Conservation (phyloP, 1,140 invertebrate genomes). For the Camponotus vicinus region DNA sequence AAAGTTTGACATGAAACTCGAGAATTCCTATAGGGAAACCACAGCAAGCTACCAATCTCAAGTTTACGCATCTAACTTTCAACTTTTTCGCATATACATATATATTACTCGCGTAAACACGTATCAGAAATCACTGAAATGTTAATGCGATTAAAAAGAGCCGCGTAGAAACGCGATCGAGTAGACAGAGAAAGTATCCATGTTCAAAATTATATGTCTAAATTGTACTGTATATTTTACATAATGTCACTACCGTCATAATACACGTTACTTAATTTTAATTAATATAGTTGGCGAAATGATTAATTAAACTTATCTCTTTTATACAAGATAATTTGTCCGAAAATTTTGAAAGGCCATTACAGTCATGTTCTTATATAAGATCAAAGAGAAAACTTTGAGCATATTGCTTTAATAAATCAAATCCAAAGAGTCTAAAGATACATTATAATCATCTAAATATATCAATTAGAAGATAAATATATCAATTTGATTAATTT, state of each 20-base stretch:
- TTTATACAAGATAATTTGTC: neutral
- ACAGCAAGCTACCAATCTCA: constrained; percentile 72
- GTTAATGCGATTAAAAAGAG: constrained; percentile 22
- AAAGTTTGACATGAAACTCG: constrained; percentile 70
- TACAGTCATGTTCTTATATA: neutral
- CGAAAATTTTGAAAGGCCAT: neutral
- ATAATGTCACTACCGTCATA: neutral
- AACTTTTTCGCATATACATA: constrained; percentile 61
- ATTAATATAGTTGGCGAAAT: neutral
- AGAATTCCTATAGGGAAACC: constrained; percentile 68
- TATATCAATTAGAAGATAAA: too few relatives aligned
- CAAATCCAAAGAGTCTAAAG: neutral
- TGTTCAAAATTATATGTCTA: neutral
- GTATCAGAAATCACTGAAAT: constrained; percentile 46
- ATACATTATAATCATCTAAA: neutral
- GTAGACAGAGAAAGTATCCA: neutral
- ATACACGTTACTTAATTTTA: neutral
- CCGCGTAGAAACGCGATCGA: neutral
- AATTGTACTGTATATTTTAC: neutral
- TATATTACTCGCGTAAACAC: constrained; percentile 12
- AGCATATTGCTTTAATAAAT: constrained; percentile 15
- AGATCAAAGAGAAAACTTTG: neutral
- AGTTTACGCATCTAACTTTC: constrained; percentile 73
- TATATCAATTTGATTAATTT: too few relatives aligned
- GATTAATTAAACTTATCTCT: constrained; percentile 4